phyloP scores from a whole-genome alignment of 2,113 vertebrate species.

The Microtus richardsoni region DNA sequence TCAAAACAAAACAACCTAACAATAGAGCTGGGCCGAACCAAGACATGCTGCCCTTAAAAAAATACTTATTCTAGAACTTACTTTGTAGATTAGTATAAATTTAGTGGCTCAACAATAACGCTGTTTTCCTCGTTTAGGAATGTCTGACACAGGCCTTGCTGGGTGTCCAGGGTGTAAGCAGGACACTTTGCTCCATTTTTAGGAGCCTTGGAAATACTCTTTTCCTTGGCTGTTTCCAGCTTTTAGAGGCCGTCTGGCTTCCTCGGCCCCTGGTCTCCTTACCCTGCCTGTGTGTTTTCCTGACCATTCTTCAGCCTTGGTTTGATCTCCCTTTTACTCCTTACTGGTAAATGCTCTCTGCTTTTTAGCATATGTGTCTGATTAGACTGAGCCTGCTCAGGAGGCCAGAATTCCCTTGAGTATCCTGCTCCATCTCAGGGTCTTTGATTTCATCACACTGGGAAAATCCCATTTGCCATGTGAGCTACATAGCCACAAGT shows the following conservation, averaged over 20 bases:
- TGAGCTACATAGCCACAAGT: neutral
- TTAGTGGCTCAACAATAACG: neutral
- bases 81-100: neutral
- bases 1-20: neutral
- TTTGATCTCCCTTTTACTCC: neutral
- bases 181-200: neutral
- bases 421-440: neutral
- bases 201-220: accelerated
- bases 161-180: neutral
- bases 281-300: neutral
- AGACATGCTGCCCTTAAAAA: neutral
- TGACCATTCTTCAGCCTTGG: neutral
- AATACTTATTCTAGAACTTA: neutral
- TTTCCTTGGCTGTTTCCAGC: neutral
- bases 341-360: neutral
- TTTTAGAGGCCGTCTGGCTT: neutral
- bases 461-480: neutral
- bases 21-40: neutral
- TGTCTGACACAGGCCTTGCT: neutral
- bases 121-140: neutral
- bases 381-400: neutral
- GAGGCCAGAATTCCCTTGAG: neutral
- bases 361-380: neutral
- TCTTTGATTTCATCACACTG: neutral
- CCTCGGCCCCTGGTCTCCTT: neutral